Evolutionary conservation across 2,113 vertebrate species (phyloP).

Genomic region (Coracopsis vasa): DNA sequence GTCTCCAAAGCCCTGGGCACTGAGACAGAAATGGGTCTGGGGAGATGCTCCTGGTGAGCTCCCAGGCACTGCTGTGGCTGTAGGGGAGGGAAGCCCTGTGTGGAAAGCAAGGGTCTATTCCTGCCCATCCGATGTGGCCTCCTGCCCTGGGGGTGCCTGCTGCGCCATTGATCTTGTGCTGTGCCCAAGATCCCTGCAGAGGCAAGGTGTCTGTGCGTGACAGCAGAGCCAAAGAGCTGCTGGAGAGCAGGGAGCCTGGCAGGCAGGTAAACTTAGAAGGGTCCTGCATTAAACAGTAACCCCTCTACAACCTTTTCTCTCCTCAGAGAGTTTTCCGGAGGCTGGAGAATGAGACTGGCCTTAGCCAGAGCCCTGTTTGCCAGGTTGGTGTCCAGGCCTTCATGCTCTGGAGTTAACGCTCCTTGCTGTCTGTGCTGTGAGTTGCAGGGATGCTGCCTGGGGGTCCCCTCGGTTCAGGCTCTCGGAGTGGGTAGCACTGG

Average conservation of each 20-base stretch:
- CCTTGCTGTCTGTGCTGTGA: fast-evolving
- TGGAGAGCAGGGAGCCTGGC: background rate
- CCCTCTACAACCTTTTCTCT: background rate
- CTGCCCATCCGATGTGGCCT: background rate
- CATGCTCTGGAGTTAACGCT: background rate
- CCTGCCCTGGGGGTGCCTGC: background rate
- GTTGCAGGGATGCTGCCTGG: background rate
- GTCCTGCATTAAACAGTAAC: background rate
- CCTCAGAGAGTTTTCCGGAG: constrained; percentile 94
- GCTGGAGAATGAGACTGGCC: constrained; percentile 97
- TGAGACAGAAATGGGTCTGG: background rate
- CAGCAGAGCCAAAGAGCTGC: background rate
- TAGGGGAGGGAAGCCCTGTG: background rate
- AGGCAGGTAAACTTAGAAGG: background rate
- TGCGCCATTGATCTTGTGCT: background rate
- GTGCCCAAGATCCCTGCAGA: background rate
- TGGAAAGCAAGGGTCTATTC: background rate
- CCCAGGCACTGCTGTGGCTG: background rate
- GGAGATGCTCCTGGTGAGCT: background rate
- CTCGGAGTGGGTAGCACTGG: fast-evolving
- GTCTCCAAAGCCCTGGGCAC: constrained; percentile 8
- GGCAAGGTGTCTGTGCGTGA: background rate
- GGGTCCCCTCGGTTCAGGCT: background rate
- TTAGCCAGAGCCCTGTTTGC: constrained; percentile 94
- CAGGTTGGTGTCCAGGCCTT: constrained; percentile 76